phyloP scores from a whole-genome alignment of 2,797 vertebrate species.

The Poeciliopsis presidionis region DNA sequence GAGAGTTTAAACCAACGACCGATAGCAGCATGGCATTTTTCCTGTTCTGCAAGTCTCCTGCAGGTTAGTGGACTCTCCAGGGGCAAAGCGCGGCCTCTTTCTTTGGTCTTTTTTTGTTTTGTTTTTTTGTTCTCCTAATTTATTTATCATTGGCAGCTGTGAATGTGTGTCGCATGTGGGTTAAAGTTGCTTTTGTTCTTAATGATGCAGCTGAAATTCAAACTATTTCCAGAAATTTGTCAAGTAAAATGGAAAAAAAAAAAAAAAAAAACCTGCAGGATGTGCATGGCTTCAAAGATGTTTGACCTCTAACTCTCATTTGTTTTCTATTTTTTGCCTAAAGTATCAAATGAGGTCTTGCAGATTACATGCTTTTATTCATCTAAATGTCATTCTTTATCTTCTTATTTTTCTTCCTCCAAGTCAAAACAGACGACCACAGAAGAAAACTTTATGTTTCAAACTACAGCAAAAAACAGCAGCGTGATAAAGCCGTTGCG shows the following conservation, averaged over 20 bases:
- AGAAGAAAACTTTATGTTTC: neutral
- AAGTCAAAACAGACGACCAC: neutral
- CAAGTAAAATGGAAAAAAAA: neutral
- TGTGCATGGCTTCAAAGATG: neutral
- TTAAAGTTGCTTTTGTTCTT: neutral
- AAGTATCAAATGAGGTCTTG: neutral
- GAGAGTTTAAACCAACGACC: slow-evolving; percentile 49
- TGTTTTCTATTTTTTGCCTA: slow-evolving; percentile 1
- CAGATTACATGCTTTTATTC: neutral
- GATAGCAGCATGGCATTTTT: slow-evolving; percentile 72
- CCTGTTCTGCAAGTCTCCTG: slow-evolving; percentile 65
- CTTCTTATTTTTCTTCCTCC: slow-evolving; percentile 2
- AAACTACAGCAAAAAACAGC: neutral
- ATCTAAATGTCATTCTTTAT: neutral
- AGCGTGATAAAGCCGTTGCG: neutral
- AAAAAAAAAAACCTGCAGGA: neutral
- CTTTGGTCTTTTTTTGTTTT: slow-evolving; percentile 24
- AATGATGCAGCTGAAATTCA: neutral
- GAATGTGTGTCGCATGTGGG: neutral
- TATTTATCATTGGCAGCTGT: slow-evolving; percentile 13
- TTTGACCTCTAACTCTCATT: neutral
- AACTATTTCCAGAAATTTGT: neutral
- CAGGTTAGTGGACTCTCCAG: slow-evolving; percentile 75
- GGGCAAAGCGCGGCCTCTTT: slow-evolving; percentile 41
- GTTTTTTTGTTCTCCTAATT: slow-evolving; percentile 22